phyloP scores from a whole-genome alignment of 2,113 vertebrate species.

The Dipodomys ordii region DNA sequence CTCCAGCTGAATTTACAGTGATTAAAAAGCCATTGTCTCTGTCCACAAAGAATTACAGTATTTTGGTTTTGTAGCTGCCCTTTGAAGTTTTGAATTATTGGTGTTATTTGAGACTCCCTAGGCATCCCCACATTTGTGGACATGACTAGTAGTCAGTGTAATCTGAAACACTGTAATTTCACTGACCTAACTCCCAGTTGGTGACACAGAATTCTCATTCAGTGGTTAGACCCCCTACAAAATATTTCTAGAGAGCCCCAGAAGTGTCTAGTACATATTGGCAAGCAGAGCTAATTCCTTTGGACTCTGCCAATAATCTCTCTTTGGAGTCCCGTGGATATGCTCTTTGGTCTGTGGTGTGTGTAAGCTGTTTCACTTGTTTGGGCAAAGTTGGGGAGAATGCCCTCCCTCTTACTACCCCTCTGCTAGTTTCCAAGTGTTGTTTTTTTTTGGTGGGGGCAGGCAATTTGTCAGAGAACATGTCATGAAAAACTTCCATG shows the following conservation, averaged over 20 bases:
- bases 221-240: not conserved
- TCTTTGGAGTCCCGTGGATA: not conserved
- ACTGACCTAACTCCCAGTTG: not conserved
- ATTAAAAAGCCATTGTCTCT: not conserved
- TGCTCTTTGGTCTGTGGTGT: not conserved
- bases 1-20: not conserved
- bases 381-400: not conserved
- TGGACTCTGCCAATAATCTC: not conserved
- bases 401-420: not conserved
- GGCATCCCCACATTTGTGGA: not conserved
- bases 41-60: not conserved
- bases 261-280: not conserved
- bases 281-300: not conserved
- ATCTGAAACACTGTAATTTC: not conserved
- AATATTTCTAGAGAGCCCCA: not conserved
- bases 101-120: not conserved
- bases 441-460: not conserved
- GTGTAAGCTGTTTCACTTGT: not conserved
- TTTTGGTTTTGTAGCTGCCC: constrained; percentile 3
- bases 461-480: not conserved
- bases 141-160: not conserved
- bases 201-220: not conserved
- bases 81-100: constrained; percentile 31
- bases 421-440: not conserved
- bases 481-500: not conserved